Base-by-base conservation (phyloP, 2,888 invertebrate species). In the Cylindroiulus punctatus region DNA sequence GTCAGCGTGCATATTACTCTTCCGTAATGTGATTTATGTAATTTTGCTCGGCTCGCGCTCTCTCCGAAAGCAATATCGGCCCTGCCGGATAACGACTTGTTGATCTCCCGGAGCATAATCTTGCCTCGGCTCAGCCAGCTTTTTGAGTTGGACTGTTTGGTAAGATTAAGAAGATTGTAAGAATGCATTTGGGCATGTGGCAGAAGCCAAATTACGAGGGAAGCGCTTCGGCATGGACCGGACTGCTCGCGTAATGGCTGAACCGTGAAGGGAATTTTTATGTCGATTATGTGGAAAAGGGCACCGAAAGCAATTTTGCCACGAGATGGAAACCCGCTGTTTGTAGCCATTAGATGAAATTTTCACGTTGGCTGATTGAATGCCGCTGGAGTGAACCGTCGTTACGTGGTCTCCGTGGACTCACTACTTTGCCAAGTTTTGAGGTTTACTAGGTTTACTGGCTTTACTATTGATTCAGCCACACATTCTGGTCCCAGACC, bases 1-100 rank as follows among this genome's bases (percentile, higher is more conserved):
- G 52, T 52, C 52, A 52, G 3, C 19, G 52, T 76, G 30, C 76
- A 76, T 76, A 76, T 76, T 76, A 76, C 76, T 76, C 76, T 76
- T 76, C 30, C 30, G 30, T 76, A 76, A 76, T 76, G 30, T 30
- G 76, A 76, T 76, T 76, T 76, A 76, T 76, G 26, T 26, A 76
- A 76, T 76, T 30, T 76, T n/a, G 65, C 65, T 65, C 4, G 57
- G 22, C 22, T n/a, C 14, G 0, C 12, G 30, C 57, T 22, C 57
- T 22, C 57, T 57, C 17, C 19, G 76, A 76, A 76, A 76, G 76
- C 26, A 76, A 76, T 76, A 76, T 76, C 30, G 12, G 30, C 26
- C 1, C 26, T 10, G 30, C 10, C 30, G 30, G 26, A 30, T 76
- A 76, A 76, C 26, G 76, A 76, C 76, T 76, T 76, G 76, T 76